A percentile compares a stretch with the other conserved stretches of the same genome.
Conservation (phyloP, 2,113 vertebrate genomes). For the Ardeotis arabs region DNA sequence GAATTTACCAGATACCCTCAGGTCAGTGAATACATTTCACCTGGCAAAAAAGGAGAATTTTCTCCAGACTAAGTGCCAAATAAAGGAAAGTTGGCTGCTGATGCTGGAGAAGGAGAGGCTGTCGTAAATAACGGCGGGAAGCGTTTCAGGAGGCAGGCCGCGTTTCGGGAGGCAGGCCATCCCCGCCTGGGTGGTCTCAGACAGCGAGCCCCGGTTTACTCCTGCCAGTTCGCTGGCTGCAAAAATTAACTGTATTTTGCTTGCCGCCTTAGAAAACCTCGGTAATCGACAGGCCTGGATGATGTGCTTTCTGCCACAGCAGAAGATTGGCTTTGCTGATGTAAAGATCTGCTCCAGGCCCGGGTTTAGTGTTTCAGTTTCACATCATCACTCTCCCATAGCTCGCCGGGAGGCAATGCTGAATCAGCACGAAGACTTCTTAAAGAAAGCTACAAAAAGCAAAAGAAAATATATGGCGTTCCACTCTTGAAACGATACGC, state of each 20-base stretch:
- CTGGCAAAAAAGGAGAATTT: constrained; percentile 6
- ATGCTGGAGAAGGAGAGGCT: neutral
- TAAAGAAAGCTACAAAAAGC: neutral
- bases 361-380: neutral
- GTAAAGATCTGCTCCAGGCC: neutral
- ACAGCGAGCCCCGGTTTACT: neutral
- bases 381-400: neutral
- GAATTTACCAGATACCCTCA: neutral
- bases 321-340: neutral
- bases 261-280: constrained; percentile 14
- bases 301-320: neutral
- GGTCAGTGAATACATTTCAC: neutral
- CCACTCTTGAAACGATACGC: neutral
- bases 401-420: constrained; percentile 2
- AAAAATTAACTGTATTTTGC: neutral
- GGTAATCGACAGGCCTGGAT: neutral
- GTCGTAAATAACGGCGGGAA: neutral
- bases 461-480: constrained; percentile 7
- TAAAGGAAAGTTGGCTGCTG: neutral
- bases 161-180: neutral
- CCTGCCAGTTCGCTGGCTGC: neutral
- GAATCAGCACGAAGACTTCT: neutral
- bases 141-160: neutral
- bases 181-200: constrained; percentile 41
- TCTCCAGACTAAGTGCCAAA: neutral